Evolutionary conservation across 2,797 vertebrate species (phyloP).

Genomic region (Propithecus perrieri): DNA sequence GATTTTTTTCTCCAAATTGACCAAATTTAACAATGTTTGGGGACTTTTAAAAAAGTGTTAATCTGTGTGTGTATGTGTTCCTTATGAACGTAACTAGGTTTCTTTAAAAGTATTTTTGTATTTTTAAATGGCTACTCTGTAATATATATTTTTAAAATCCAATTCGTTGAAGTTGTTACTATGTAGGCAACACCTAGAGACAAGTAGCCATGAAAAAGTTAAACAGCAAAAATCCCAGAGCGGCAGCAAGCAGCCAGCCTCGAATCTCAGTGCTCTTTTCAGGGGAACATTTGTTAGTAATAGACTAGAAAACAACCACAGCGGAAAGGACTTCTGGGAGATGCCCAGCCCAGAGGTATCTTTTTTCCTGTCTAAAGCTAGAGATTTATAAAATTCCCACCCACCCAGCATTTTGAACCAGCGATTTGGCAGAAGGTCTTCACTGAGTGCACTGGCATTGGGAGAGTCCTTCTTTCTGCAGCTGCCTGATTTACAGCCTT

Average conservation of each 20-base stretch:
- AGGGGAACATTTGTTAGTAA: not conserved
- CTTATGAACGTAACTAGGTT: not conserved
- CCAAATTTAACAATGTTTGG: not conserved
- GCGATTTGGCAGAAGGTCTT: not conserved
- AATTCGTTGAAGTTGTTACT: not conserved
- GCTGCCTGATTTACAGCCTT: not conserved
- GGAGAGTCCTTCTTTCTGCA: not conserved
- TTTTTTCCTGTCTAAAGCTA: not conserved
- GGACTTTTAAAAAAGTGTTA: not conserved
- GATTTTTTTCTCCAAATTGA: not conserved
- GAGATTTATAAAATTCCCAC: not conserved
- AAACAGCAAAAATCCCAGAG: not conserved
- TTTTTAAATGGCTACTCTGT: not conserved
- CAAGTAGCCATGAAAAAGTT: not conserved
- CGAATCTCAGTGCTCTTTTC: not conserved
- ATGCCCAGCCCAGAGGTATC: not conserved
- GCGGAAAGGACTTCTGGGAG: not conserved
- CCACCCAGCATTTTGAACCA: not conserved
- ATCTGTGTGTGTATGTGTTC: not conserved
- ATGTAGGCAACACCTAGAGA: not conserved
- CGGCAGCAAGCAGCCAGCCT: not conserved
- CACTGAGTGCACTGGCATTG: accelerated
- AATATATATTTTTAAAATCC: not conserved
- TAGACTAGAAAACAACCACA: not conserved
- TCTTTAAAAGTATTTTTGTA: not conserved